Base-by-base conservation (phyloP, 2,797 vertebrate species). In the Allobates femoralis region DNA sequence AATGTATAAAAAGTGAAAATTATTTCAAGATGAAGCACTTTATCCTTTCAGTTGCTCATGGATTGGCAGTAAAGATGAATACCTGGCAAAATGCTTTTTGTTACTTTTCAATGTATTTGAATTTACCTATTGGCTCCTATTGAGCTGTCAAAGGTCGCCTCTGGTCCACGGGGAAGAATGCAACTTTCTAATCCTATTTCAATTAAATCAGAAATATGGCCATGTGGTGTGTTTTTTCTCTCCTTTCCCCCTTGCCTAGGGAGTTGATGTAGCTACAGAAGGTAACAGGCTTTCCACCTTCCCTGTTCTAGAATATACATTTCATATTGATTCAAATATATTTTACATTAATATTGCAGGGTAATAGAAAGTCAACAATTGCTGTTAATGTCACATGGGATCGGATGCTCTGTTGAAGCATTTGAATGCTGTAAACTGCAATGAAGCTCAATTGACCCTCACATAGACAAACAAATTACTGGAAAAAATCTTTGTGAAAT, bases 161-260 rank as follows among this genome's bases (percentile, higher is more conserved):
- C 94, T 90, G 89, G 92, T 94, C 93, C 88, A 85, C 16, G 92
- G 92, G 90, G 92, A 93, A 74, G 94, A 94, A 94, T 91, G 89
- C 85, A 26, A 92, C 93, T 94, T 93, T 94, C 93, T 94, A 92
- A 94, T 95, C 94, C 92, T 92, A 86, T 95, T 96, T 96, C 94
- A 94, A 95, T 96, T 95, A 95, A 95, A 93, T 93, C 91, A 93
- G 93, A 93, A 94, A 92, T 90, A 85, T 92, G 91, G 91, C 92
- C 91, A 92, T 91, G 87, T 93, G 91, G 10, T 37, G 19, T 69
- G 10, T 74, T 46, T 37, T 37, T 91, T 91, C 91, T 93, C 21
- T 46, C n/a, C 12, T n/a, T 15, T 46, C 11, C 41, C 10, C 92
- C 93, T 93, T 94, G 91, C 93, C 93, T 91, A 92, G 94, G 94